These are phyloP conservation scores for Porites cylindrica DNA, from an alignment of 92 coral and sea anemone genomes.

Conservation along the genomic window DNA sequence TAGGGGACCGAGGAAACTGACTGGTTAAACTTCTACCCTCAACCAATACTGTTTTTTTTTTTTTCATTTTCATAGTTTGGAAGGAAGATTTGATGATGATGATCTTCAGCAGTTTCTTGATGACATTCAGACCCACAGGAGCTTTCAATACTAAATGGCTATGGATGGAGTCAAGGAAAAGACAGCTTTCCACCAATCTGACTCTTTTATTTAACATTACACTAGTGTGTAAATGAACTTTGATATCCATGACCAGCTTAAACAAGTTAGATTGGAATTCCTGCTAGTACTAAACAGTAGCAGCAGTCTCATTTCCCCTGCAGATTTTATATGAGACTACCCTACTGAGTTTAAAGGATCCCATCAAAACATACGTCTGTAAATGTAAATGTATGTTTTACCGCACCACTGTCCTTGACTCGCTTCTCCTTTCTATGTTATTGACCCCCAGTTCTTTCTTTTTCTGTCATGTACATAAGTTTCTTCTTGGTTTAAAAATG, in stretches of 20 bases:
- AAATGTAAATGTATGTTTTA: too few species aligned
- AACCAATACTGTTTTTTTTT: too few species aligned
- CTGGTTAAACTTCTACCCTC: background rate
- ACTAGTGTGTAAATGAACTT: background rate
- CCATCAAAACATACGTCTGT: too few species aligned
- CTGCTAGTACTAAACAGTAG: background rate
- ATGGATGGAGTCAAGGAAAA: background rate
- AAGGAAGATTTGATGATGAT: slow-evolving; percentile 98
- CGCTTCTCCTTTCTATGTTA: too few species aligned
- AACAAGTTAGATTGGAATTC: background rate
- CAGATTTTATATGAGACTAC: too few species aligned
- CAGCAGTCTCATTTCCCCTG: background rate
- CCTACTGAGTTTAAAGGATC: too few species aligned
- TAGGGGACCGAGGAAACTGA: too few species aligned
- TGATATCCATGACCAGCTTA: too few species aligned
- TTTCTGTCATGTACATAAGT: too few species aligned
- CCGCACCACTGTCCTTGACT: too few species aligned
- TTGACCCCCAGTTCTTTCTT: too few species aligned
- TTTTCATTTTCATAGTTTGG: slow-evolving; percentile 74
- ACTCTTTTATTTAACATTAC: background rate
- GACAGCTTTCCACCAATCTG: background rate
- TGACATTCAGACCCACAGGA: slow-evolving; percentile 97
- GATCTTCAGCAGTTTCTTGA: slow-evolving; percentile 95
- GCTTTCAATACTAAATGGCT: slow-evolving; percentile 83
- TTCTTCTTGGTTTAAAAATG: too few species aligned